These are phyloP conservation scores for Vanessa cardui DNA, from an alignment of 2,888 invertebrate genomes.

Conservation along the genomic window DNA sequence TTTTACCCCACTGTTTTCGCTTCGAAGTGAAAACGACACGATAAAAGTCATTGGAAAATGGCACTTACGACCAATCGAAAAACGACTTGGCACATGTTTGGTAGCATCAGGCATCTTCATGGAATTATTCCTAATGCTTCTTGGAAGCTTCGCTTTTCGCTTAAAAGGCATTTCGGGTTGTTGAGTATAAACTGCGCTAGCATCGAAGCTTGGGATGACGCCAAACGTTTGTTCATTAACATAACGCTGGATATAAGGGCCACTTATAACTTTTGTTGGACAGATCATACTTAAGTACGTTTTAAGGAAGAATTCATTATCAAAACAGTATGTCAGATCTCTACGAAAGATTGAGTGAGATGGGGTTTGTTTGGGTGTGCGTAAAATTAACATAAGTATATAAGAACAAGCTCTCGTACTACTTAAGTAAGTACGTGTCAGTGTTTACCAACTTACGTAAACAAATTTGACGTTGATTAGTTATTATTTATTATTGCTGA, in stretches of 20 bases:
- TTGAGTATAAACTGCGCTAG: constrained; percentile 27
- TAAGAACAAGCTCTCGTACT: no score
- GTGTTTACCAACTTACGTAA: no score
- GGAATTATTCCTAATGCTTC: constrained; percentile 33
- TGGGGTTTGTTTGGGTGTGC: no score
- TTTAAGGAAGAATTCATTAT: background rate
- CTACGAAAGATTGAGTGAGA: no score
- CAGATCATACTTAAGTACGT: background rate
- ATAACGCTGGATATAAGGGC: constrained; percentile 14
- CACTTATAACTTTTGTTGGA: constrained; percentile 5
- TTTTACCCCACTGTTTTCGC: background rate
- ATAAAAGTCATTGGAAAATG: constrained; percentile 20
- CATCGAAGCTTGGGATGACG: constrained; percentile 25
- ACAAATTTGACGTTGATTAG: no score
- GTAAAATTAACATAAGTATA: no score
- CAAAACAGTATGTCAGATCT: no score
- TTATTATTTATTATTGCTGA: no score
- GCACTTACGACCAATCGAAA: constrained; percentile 27
- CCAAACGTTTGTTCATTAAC: constrained; percentile 29
- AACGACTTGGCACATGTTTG: constrained; percentile 36
- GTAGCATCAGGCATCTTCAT: constrained; percentile 21
- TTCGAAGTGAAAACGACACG: constrained; percentile 8
- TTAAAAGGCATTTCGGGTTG: constrained; percentile 25
- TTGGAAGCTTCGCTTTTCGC: constrained; percentile 29
- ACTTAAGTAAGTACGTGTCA: no score